Evolutionary conservation across 2,113 vertebrate species (phyloP).

Genomic region (Axis porcinus): DNA sequence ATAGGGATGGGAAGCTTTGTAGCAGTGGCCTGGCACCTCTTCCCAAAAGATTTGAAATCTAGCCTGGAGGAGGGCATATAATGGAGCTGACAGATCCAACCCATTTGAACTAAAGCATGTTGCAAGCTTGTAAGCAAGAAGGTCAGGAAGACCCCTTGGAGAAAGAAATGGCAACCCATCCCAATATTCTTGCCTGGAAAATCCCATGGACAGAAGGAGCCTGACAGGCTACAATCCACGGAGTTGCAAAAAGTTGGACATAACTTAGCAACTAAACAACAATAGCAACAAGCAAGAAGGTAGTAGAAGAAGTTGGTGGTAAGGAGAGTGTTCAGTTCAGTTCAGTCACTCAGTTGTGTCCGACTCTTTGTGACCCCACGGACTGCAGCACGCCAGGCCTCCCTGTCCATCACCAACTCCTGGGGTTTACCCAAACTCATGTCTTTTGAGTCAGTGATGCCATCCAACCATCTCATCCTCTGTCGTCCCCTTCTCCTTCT

Average conservation of each 20-base stretch:
- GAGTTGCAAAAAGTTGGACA: background rate
- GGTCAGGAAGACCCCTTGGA: constrained; percentile 61
- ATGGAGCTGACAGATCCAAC: constrained; percentile 90
- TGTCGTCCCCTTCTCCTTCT: background rate
- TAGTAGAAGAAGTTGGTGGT: constrained; percentile 78
- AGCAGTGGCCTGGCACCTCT: constrained; percentile 86
- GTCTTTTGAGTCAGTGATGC: background rate
- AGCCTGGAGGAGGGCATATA: constrained; percentile 83
- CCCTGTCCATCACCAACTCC: background rate
- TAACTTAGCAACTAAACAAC: background rate
- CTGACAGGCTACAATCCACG: background rate
- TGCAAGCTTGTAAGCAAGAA: constrained; percentile 85
- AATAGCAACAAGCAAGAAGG: constrained; percentile 77
- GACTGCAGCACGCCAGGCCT: background rate
- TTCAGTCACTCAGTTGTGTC: background rate
- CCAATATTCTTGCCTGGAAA: background rate
- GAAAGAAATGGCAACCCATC: background rate
- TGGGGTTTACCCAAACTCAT: background rate
- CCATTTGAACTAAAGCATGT: constrained; percentile 89
- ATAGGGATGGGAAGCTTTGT: constrained; percentile 81
- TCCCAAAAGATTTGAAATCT: constrained; percentile 87
- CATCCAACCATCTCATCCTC: background rate
- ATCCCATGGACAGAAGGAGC: background rate
- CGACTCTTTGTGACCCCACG: background rate
- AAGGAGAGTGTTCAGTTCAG: constrained; percentile 85